Evolutionary conservation across 2,888 invertebrate genomes (phyloP).

Genomic region (Ormia ochracea): DNA sequence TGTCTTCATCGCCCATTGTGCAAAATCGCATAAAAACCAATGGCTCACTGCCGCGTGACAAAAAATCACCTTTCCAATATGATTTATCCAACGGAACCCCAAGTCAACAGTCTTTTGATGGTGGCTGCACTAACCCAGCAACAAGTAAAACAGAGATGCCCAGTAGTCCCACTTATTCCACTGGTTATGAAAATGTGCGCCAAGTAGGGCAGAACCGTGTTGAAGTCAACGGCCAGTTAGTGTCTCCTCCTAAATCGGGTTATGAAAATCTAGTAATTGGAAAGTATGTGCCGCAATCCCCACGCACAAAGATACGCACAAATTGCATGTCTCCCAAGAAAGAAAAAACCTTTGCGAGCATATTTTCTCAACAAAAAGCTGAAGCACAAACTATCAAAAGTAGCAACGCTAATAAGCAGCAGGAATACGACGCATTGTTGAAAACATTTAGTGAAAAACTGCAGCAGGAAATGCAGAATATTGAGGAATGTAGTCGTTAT

Average conservation of each 20-base stretch:
- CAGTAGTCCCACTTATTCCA: constrained; percentile 49
- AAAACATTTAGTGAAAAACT: constrained; percentile 79
- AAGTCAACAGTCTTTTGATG: constrained; percentile 58
- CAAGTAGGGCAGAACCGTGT: constrained; percentile 73
- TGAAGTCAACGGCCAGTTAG: constrained; percentile 70
- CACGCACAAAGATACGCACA: constrained; percentile 78
- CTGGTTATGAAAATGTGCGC: constrained; percentile 80
- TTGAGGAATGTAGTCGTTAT: constrained; percentile 70
- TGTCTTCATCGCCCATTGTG: constrained; percentile 76
- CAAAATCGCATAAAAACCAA: constrained; percentile 89
- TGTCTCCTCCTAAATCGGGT: constrained; percentile 66
- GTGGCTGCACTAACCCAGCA: constrained; percentile 64
- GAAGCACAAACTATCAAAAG: constrained; percentile 60
- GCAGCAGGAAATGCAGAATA: constrained; percentile 78
- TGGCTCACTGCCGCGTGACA: constrained; percentile 85
- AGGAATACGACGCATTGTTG: constrained; percentile 77
- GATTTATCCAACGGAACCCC: constrained; percentile 59
- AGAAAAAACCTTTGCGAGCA: constrained; percentile 70
- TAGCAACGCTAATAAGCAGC: constrained; percentile 67
- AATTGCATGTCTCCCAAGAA: constrained; percentile 79
- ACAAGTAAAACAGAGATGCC: neutral
- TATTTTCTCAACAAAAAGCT: constrained; percentile 62
- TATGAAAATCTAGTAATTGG: constrained; percentile 81
- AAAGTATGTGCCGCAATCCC: constrained; percentile 76
- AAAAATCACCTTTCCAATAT: constrained; percentile 77